Conservation (phyloP, 2,888 invertebrate species). For the Diadegma fenestrale region DNA sequence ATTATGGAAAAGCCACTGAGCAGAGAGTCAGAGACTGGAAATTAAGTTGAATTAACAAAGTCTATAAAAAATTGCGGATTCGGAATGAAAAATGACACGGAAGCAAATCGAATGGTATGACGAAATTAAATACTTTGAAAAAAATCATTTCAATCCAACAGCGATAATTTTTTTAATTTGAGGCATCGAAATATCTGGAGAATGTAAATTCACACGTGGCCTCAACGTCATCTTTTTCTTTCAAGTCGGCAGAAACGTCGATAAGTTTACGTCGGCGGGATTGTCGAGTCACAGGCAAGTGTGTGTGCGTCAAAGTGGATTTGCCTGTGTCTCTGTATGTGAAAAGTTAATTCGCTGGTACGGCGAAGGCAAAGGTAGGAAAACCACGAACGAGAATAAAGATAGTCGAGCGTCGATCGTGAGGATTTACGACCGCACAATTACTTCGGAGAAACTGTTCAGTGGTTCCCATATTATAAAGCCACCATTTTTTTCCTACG, state of each 20-base stretch:
- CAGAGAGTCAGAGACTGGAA: neutral
- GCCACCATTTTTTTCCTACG: neutral
- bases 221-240: neutral
- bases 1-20: neutral
- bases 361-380: conserved; percentile 14
- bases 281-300: conserved; percentile 44
- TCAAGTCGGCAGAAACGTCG: conserved; percentile 11
- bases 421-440: conserved; percentile 66
- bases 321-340: neutral
- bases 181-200: neutral
- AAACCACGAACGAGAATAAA: conserved; percentile 60
- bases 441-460: conserved; percentile 53
- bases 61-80: no score
- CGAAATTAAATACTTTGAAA: neutral
- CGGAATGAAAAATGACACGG: neutral
- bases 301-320: neutral
- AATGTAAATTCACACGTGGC: conserved; percentile 7
- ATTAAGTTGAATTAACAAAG: no score
- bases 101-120: neutral
- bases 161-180: neutral
- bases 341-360: conserved; percentile 46
- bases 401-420: conserved; percentile 62
- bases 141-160: neutral
- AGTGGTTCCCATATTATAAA: conserved; percentile 56
- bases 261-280: conserved; percentile 45